phyloP scores from a whole-genome alignment of 2,888 invertebrate genomes.

The Sinotaia quadrata region DNA sequence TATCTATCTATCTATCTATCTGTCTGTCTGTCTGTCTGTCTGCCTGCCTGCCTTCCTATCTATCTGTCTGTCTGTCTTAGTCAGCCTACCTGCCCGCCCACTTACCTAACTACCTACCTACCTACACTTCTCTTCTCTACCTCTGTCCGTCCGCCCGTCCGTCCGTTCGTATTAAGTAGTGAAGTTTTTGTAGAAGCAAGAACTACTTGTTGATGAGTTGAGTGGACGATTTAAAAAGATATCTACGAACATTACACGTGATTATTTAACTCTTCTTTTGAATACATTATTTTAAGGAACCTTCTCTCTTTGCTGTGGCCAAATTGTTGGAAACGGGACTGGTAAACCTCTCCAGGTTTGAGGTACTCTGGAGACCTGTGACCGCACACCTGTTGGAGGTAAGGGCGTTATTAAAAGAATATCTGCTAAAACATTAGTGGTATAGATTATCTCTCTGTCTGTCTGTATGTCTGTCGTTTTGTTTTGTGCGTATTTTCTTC shows the following conservation, averaged over 20 bases:
- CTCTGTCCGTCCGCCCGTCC: neutral
- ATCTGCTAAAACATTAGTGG: too few relatives aligned
- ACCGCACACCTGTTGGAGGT: conserved; percentile 93
- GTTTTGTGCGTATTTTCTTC: too few relatives aligned
- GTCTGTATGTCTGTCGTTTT: too few relatives aligned
- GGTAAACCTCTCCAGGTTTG: conserved; percentile 92
- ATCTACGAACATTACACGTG: too few relatives aligned
- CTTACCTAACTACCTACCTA: neutral
- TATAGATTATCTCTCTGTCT: too few relatives aligned
- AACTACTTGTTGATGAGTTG: too few relatives aligned
- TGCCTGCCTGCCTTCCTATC: neutral
- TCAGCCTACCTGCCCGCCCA: neutral
- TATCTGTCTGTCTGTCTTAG: neutral
- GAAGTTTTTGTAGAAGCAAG: too few relatives aligned
- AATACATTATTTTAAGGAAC: conserved; percentile 83
- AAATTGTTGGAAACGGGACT: conserved; percentile 98
- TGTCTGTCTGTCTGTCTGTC: neutral
- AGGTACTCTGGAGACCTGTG: conserved; percentile 94
- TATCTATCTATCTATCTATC: neutral
- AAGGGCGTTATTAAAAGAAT: too few relatives aligned
- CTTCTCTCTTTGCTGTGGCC: conserved; percentile 96
- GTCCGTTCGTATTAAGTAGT: neutral
- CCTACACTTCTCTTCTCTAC: neutral
- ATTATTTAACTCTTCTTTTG: too few relatives aligned
- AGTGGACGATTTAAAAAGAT: too few relatives aligned